phyloP scores from a whole-genome alignment of 2,888 invertebrate genomes.

The Caenorhabditis zanzibari region DNA sequence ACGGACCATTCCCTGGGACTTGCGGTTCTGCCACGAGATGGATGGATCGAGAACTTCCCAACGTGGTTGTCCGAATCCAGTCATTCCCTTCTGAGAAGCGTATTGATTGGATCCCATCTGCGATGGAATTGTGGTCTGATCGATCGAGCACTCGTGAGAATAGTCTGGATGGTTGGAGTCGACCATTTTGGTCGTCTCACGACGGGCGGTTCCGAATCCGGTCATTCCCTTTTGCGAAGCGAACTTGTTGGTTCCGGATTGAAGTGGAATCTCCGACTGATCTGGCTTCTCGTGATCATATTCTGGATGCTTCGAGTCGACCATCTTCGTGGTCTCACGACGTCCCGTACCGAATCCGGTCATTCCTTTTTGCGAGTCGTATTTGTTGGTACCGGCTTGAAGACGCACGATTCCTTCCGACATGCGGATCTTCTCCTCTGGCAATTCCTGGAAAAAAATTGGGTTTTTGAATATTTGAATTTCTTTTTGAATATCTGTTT shows the following conservation, averaged over 20 bases:
- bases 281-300: conserved; percentile 83
- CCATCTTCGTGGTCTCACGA: conserved; percentile 83
- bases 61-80: conserved; percentile 83
- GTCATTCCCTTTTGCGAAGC: conserved; percentile 83
- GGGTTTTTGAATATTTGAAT: neutral
- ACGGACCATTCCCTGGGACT: conserved; percentile 83
- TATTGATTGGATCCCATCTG: conserved; percentile 83
- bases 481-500: neutral
- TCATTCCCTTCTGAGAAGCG: conserved; percentile 83
- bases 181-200: conserved; percentile 83
- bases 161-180: conserved; percentile 83
- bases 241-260: conserved; percentile 83
- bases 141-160: conserved; percentile 80
- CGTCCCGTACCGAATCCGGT: conserved; percentile 83
- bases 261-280: conserved; percentile 83
- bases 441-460: conserved; percentile 78
- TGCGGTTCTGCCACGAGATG: conserved; percentile 83
- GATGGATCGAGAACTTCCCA: conserved; percentile 83
- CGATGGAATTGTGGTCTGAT: conserved; percentile 79
- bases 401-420: conserved; percentile 83
- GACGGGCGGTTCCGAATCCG: conserved; percentile 83
- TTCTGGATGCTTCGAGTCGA: conserved; percentile 83
- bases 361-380: conserved; percentile 84
- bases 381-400: conserved; percentile 83
- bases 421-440: conserved; percentile 83